phyloP scores from a whole-genome alignment of 2,888 invertebrate genomes.

The Napeogenes sylphis region DNA sequence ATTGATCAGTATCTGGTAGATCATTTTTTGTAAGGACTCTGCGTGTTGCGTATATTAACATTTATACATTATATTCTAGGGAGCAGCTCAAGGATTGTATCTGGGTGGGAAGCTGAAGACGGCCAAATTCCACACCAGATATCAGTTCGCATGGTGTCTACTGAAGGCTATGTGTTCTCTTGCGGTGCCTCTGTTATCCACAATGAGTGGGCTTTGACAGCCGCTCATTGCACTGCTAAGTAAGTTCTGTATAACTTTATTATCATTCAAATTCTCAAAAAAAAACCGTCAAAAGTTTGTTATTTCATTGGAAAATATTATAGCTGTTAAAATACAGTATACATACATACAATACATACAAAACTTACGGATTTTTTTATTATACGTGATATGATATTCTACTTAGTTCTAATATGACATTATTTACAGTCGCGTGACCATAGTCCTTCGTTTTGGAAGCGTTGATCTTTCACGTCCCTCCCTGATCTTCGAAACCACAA shows the following conservation, averaged over 20 bases:
- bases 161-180: slow-evolving; percentile 40
- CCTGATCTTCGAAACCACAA: slow-evolving; percentile 48
- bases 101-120: slow-evolving; percentile 56
- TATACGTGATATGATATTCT: too few species aligned
- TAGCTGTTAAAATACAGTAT: too few species aligned
- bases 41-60: too few species aligned
- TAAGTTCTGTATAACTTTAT: slow-evolving; percentile 27
- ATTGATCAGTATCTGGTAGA: too few species aligned
- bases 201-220: slow-evolving; percentile 30
- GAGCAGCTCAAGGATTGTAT: slow-evolving; percentile 40
- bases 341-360: too few species aligned
- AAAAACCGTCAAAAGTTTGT: too few species aligned
- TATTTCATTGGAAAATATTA: too few species aligned
- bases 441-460: slow-evolving; percentile 50
- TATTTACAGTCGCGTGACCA: slow-evolving; percentile 41
- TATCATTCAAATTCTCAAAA: not conserved
- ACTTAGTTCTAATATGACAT: not conserved
- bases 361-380: too few species aligned
- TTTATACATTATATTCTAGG: slow-evolving; percentile 6
- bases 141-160: slow-evolving; percentile 50
- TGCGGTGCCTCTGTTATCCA: slow-evolving; percentile 52
- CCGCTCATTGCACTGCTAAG: slow-evolving; percentile 55
- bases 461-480: slow-evolving; percentile 46
- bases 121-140: slow-evolving; percentile 60
- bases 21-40: too few species aligned